These are phyloP conservation scores for Lepidotrigona ventralis DNA, from an alignment of 1,140 invertebrate genomes.

Conservation along the genomic window DNA sequence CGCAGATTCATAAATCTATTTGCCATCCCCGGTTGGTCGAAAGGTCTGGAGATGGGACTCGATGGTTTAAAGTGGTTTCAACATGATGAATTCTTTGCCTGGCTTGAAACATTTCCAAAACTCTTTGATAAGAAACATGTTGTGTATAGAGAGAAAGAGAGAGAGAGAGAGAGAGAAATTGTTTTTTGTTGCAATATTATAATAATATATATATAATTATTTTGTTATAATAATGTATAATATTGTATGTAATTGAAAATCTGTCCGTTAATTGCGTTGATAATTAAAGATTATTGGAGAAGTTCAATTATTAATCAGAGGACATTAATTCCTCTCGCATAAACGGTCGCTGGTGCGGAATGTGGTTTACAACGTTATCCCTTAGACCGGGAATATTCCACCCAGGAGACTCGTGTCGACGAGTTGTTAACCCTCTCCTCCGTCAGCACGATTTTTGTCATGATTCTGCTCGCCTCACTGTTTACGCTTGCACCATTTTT, in stretches of 20 bases:
- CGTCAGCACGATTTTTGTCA: constrained; percentile 10
- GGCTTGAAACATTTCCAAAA: not conserved
- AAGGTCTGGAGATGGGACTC: not conserved
- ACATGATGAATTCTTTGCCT: not conserved
- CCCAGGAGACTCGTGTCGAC: constrained; percentile 18
- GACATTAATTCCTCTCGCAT: not conserved
- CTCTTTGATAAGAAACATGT: not conserved
- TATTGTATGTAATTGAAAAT: too few relatives aligned
- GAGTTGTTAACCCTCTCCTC: constrained; percentile 10
- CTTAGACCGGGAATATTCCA: not conserved
- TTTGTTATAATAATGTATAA: too few relatives aligned
- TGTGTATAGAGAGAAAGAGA: too few relatives aligned
- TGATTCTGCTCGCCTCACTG: not conserved
- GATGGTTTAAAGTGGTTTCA: not conserved
- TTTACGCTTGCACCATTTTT: constrained; percentile 10
- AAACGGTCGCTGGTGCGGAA: not conserved
- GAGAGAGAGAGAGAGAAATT: too few relatives aligned
- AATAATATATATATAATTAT: too few relatives aligned
- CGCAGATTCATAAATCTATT: constrained; percentile 21
- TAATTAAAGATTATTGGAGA: too few relatives aligned
- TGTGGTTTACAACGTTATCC: not conserved
- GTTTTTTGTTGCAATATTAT: too few relatives aligned
- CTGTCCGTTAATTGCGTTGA: too few relatives aligned
- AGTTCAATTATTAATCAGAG: too few relatives aligned
- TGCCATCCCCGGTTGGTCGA: too few relatives aligned